Percentiles rank a stretch among this genome's conserved stretches.
Conservation (phyloP, 2,888 invertebrate genomes). For the Ditula angustiorana region DNA sequence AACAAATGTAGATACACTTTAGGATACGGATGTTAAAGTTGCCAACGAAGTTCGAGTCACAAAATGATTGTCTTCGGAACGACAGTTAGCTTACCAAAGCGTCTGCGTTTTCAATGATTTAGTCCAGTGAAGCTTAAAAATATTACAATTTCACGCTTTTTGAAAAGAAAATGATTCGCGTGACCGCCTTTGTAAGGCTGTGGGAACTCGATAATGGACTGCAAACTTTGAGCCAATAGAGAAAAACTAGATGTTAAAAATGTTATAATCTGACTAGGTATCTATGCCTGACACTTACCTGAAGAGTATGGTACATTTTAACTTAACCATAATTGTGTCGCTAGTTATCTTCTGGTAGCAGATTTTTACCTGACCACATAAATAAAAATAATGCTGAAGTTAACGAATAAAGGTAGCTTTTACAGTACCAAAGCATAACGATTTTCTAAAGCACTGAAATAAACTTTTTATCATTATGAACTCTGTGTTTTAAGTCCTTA, state of each 20-base stretch:
- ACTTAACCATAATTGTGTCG: not conserved
- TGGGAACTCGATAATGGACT: constrained; percentile 24
- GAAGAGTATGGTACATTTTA: not conserved
- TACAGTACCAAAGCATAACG: constrained; percentile 12
- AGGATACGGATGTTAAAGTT: constrained; percentile 17
- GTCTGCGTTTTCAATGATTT: constrained; percentile 47
- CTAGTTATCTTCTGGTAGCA: not conserved
- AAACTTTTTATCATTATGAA: constrained; percentile 44
- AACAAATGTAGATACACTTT: constrained; percentile 16
- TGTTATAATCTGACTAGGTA: not conserved
- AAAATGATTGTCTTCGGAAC: constrained; percentile 50
- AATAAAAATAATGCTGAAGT: too few species aligned
- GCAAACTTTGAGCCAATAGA: constrained; percentile 10
- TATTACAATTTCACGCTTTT: constrained; percentile 53
- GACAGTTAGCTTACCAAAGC: constrained; percentile 50
- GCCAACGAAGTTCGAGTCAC: constrained; percentile 37
- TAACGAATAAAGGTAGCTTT: not conserved
- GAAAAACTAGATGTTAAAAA: not conserved
- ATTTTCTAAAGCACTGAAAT: constrained; percentile 28
- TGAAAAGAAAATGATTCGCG: constrained; percentile 50
- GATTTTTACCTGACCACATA: too few species aligned
- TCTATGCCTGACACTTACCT: not conserved
- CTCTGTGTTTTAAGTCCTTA: constrained; percentile 49
- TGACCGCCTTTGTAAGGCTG: constrained; percentile 44
- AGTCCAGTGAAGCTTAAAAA: constrained; percentile 45